Conservation (phyloP, 1,140 invertebrate species). For the Amphibalanus amphitrite region DNA sequence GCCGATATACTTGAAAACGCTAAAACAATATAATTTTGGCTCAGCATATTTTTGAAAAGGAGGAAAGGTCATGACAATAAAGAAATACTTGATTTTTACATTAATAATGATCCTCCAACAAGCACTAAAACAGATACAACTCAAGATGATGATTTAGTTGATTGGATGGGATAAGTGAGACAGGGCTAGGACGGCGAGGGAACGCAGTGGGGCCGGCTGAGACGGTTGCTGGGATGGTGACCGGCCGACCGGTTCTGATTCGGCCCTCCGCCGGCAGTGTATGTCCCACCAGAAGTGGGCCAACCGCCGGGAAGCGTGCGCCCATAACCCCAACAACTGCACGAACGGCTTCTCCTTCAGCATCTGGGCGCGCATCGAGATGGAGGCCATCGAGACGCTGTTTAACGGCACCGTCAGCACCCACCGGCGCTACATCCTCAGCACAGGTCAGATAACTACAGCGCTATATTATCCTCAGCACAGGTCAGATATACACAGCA, state of each 20-base stretch:
- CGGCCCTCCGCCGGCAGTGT: background rate
- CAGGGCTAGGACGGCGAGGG: background rate
- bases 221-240: background rate
- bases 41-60: no score
- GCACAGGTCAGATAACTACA: background rate
- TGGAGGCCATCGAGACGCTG: conserved; percentile 5
- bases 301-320: conserved; percentile 2
- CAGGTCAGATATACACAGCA: no score
- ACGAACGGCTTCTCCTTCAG: conserved; percentile 16
- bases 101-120: no score
- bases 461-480: no score
- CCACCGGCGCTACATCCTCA: conserved; percentile 4
- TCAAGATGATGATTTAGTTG: background rate
- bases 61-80: no score
- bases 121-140: no score
- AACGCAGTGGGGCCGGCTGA: background rate
- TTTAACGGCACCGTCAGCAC: background rate
- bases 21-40: no score
- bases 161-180: background rate
- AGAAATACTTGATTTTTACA: no score
- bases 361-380: conserved; percentile 16
- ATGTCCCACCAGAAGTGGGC: background rate
- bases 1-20: no score
- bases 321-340: conserved; percentile 13
- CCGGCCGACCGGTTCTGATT: background rate